Evolutionary conservation across 2,888 invertebrate species (phyloP).

Genomic region (Epistrophe eligans): DNA sequence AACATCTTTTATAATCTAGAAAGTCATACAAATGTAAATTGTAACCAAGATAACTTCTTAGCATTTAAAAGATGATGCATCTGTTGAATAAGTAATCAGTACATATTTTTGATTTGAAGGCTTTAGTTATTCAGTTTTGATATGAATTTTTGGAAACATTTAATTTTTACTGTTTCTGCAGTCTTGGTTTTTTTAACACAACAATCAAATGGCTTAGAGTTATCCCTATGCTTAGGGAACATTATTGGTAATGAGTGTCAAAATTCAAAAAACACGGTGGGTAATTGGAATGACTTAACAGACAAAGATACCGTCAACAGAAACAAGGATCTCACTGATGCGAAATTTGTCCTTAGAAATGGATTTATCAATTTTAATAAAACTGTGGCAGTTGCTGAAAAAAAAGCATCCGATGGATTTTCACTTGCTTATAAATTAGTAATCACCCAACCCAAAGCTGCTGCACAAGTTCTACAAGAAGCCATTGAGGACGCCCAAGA

Average conservation of each 20-base stretch:
- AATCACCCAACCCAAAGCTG: background rate
- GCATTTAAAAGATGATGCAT: background rate
- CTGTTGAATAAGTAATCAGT: background rate
- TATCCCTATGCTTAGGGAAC: too few species aligned
- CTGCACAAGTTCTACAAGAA: background rate
- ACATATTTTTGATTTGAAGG: background rate
- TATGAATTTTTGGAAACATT: background rate
- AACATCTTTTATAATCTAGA: too few species aligned
- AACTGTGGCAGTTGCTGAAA: background rate
- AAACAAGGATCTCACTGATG: background rate
- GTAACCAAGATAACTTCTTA: too few species aligned
- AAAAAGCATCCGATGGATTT: too few species aligned
- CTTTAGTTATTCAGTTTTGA: background rate
- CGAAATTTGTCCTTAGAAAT: background rate
- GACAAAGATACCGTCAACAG: background rate
- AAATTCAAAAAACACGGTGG: background rate
- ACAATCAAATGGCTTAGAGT: background rate
- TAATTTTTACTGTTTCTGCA: background rate
- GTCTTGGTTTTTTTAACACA: background rate
- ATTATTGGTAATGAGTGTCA: background rate
- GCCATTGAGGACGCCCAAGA: background rate
- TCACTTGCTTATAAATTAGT: background rate
- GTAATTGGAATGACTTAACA: background rate
- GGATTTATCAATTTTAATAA: background rate
- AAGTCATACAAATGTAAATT: too few species aligned